These are phyloP conservation scores for Spizella passerina DNA, from an alignment of 2,797 vertebrate genomes.

Conservation along the genomic window DNA sequence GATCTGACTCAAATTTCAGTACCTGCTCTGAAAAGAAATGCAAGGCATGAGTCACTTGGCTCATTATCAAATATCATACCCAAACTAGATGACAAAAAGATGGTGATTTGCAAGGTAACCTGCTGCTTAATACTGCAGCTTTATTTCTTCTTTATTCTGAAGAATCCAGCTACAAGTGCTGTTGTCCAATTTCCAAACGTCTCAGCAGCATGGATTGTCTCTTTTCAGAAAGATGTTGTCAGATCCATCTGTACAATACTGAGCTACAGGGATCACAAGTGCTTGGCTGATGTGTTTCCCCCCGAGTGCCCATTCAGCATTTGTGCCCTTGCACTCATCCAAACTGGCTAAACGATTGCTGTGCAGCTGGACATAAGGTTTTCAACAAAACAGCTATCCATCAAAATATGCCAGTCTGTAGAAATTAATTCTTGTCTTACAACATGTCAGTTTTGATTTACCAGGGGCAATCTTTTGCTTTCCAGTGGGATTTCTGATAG, in stretches of 20 bases:
- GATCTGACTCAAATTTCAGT: background rate
- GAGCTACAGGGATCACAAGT: background rate
- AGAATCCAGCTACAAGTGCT: background rate
- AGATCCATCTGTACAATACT: background rate
- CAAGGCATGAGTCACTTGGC: background rate
- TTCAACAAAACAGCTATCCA: background rate
- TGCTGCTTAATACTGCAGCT: background rate
- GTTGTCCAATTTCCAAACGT: background rate
- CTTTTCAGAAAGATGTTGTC: background rate
- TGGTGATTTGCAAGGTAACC: background rate
- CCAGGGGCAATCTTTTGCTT: background rate
- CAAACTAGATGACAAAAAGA: background rate
- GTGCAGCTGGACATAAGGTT: background rate
- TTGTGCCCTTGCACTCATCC: background rate
- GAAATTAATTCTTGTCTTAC: background rate
- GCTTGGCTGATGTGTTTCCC: background rate
- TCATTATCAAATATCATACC: background rate
- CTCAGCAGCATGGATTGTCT: background rate
- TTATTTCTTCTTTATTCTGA: background rate
- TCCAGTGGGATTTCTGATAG: background rate
- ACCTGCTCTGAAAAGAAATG: background rate
- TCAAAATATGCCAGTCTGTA: background rate
- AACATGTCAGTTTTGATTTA: background rate
- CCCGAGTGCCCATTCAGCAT: rapidly evolving
- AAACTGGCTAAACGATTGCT: background rate